Evolutionary conservation across 1,140 invertebrate species (phyloP), one percentile per base, ranked within the genome.

Genomic region (Cydia pomonella): DNA sequence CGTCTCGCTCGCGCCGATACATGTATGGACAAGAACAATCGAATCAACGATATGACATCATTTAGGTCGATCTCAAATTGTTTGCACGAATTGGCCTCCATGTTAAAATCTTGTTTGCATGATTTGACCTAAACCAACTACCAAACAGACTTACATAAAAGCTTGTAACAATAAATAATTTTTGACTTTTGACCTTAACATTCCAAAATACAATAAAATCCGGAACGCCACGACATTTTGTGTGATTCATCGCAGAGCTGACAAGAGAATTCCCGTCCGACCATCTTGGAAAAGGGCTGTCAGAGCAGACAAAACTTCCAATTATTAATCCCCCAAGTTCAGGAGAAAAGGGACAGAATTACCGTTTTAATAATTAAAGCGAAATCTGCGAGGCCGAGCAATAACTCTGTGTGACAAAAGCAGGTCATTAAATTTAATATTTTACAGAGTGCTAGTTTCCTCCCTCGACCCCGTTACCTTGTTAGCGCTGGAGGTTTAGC

Each of bases 401-500:
- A 53, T 53, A 53, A 53, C 18, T 74, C 13, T 18, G 18, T 66
- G 76, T 80, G 80, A 82, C 80, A 80, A 82, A 82, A 79, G 77
- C 77, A 18, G 71, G 76, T 74, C 77, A 80, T 82, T 80, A 82
- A 80, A 80, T 80, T 82, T 79, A 82, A 82, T 80, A 82, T 82
- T 82, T 82, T 62, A 80, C 72, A 63, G 75, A 53, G 62, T 74
- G 75, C 74, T 78, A 81, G 78, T 81, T 81, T 50, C 50, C 66
- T 59, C 73, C n/a, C 80, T 81, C 75, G 80, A 81, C 80, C 80
- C 44, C 23, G 76, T 79, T 79, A 38, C 69, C 59, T 18, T 44
- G 63, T 66, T 33, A 33, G 13, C 27, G 27, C 25, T 21, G 27
- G 23, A 23, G 53, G 25, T 27, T 64, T 64, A 66, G 23, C 27